Base-by-base conservation (phyloP, 2,797 vertebrate species). In the Brotula barbata region DNA sequence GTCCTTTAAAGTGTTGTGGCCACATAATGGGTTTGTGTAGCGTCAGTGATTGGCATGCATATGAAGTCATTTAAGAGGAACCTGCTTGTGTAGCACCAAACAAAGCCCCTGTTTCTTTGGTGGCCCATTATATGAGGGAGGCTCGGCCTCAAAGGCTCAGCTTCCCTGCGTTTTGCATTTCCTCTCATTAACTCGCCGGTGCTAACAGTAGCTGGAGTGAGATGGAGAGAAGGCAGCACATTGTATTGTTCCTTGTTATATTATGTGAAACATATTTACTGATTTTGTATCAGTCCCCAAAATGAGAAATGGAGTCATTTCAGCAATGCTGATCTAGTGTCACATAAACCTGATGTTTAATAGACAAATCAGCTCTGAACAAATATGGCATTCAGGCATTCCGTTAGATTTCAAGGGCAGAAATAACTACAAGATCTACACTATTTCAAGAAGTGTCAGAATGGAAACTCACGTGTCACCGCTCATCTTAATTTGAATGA, bases 31-130 rank as follows among this genome's bases (percentile, higher is more conserved):
- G 71, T 77, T 85, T 86, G 86, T 83, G 28, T 76, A 71, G 83
- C 20, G 64, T 62, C 76, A 89, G 74, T 86, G 87, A 87, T 85
- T 79, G 87, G 85, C 87, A 78, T 84, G 80, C 80, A 75, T 82
- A 85, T 83, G 74, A 79, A 89, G 87, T 89, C 85, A 84, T 88
- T 87, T 87, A 87, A 89, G 84, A 87, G 87, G 86, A 89, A 87
- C 87, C 83, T 84, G 83, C 84, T 87, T 85, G 86, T 85, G 83
- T 87, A 87, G 77, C 71, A 53, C 6, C 2, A 70, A 84, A 90
- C 89, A 90, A 90, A 89, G 87, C 83, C 51, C 75, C 72, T 75
- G 77, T 85, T 89, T 89, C 85, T 88, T 85, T 59, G 52, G 61
- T n/a, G 11, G 68, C 59, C 76, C 78, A 71, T 89, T 88, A 86